A percentile compares a stretch with the other conserved stretches of the same genome.
Evolutionary conservation across 1,140 invertebrate genomes (phyloP).

Genomic region (Gryon sp.): DNA sequence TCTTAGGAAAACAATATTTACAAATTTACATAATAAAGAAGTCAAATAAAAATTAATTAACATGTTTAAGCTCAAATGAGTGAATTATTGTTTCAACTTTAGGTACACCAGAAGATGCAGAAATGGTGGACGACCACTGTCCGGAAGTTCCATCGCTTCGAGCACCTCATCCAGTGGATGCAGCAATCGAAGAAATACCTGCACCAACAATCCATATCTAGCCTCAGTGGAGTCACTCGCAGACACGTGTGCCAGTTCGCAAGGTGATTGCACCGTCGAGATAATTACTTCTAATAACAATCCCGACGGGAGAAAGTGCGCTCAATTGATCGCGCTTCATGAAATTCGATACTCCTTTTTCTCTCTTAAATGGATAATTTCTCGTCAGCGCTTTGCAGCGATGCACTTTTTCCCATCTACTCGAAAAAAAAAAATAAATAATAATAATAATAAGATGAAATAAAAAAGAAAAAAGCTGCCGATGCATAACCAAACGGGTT

Average conservation of each 20-base stretch:
- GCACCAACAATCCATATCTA: slow-evolving; percentile 83
- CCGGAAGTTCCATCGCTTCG: slow-evolving; percentile 90
- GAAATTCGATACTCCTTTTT: slow-evolving; percentile 41
- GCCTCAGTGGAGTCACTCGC: slow-evolving; percentile 90
- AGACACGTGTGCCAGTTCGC: slow-evolving; percentile 81
- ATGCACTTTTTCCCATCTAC: slow-evolving; percentile 19
- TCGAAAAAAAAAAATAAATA: no score
- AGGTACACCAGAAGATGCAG: slow-evolving; percentile 60
- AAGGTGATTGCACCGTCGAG: slow-evolving; percentile 72
- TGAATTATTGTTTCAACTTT: no score
- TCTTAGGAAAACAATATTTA: no score
- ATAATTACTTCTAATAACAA: slow-evolving; percentile 51
- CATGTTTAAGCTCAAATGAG: no score
- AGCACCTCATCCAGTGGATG: slow-evolving; percentile 85
- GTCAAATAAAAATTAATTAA: no score
- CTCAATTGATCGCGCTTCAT: slow-evolving; percentile 50
- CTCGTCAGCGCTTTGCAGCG: slow-evolving; percentile 14
- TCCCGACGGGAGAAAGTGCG: slow-evolving; percentile 42
- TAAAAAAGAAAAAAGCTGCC: no score
- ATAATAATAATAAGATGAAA: no score
- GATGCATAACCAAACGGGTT: slow-evolving; percentile 20
- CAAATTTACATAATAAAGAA: no score
- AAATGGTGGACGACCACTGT: slow-evolving; percentile 82
- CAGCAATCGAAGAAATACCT: slow-evolving; percentile 74
- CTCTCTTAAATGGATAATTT: slow-evolving; percentile 14